Conservation (phyloP, 2,797 vertebrate species). For the Syngnathus rostellatus region DNA sequence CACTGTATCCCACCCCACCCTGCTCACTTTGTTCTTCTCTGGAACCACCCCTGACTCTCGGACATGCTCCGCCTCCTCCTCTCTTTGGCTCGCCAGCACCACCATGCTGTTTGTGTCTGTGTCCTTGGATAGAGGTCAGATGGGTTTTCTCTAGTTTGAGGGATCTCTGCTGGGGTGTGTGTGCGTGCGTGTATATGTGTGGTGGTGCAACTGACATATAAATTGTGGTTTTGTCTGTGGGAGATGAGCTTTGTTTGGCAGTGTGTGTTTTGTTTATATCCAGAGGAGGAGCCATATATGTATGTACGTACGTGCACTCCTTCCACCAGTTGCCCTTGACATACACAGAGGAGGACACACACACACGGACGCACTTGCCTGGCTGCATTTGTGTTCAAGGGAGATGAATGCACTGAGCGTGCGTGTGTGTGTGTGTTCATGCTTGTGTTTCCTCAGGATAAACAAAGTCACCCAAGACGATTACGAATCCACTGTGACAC, state of each 20-base stretch:
- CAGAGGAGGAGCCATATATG: constrained; percentile 28
- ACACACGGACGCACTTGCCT: constrained; percentile 23
- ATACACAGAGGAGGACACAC: constrained; percentile 39
- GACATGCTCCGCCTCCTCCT: constrained; percentile 30
- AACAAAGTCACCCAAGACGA: constrained; percentile 40
- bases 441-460: constrained; percentile 42
- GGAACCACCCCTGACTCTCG: constrained; percentile 26
- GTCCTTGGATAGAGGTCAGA: constrained; percentile 58
- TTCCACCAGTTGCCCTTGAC: constrained; percentile 57
- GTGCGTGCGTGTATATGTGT: neutral
- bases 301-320: constrained; percentile 20
- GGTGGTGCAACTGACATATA: constrained; percentile 12
- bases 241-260: constrained; percentile 13
- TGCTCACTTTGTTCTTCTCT: constrained; percentile 41
- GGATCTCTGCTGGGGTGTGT: constrained; percentile 22
- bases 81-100: constrained; percentile 31
- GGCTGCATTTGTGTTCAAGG: constrained; percentile 17
- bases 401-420: constrained; percentile 1
- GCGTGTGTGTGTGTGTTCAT: constrained; percentile 3
- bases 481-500: constrained; percentile 32
- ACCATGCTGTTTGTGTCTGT: constrained; percentile 41
- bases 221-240: constrained; percentile 27
- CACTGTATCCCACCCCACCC: constrained; percentile 19
- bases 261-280: constrained; percentile 10
- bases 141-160: constrained; percentile 40